Evolutionary conservation across 2,113 vertebrate genomes (phyloP).

Genomic region (Neotoma lepida): DNA sequence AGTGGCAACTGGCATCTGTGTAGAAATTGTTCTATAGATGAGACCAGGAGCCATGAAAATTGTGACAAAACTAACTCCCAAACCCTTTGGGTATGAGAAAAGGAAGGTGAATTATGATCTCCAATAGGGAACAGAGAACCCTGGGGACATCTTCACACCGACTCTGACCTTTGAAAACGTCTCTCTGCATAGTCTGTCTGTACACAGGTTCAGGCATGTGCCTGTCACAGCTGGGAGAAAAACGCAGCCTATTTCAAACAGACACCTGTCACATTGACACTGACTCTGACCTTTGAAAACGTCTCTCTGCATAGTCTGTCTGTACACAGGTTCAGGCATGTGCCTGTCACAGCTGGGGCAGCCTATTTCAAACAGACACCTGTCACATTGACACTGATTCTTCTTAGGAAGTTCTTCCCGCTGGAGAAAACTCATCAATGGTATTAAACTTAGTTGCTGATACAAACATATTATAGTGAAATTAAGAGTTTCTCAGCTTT

Average conservation of each 20-base stretch:
- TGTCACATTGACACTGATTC: neutral
- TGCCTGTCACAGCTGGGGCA: neutral
- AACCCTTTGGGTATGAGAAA: neutral
- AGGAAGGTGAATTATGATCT: neutral
- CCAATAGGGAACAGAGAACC: neutral
- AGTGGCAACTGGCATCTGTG: neutral
- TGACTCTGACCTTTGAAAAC: neutral
- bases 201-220: fast-evolving
- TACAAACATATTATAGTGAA: neutral
- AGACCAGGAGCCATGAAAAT: neutral
- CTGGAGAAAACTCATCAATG: neutral
- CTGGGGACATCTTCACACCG: neutral
- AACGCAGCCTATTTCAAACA: neutral
- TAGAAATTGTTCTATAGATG: neutral
- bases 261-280: neutral
- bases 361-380: neutral
- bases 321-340: too few species aligned
- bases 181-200: neutral
- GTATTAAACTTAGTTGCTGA: neutral
- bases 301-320: neutral
- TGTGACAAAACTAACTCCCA: neutral
- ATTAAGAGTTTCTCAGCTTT: neutral
- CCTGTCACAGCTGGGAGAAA: neutral
- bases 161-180: neutral
- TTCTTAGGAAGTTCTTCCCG: neutral